Evolutionary conservation across 2,797 vertebrate species (phyloP), one percentile per base, ranked within the genome.

Genomic region (Schizopygopsis pylzovi): DNA sequence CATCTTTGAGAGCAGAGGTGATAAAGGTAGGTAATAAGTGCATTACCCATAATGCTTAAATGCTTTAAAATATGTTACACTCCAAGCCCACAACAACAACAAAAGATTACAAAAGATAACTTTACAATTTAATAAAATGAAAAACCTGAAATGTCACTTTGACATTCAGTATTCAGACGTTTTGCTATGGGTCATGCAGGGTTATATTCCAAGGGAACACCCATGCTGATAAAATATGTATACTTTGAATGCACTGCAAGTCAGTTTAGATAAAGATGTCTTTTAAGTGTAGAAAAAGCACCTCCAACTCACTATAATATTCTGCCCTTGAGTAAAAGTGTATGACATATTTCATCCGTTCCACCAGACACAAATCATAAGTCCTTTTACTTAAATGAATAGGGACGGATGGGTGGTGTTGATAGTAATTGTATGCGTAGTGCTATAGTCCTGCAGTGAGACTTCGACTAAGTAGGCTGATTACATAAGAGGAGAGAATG

Each of bases 211-310:
- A 28, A 15, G 25, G 61, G 61, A 63, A 28, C 59, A 25, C 6
- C 6, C 63, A 33, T 28, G 63, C 63, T 33, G 28, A 65, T 65
- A 33, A 65, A 65, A 65, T 65, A 65, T 65, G 63, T 33, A 65
- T 65, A 33, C 63, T 33, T 33, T 63, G 12, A 63, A 33, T 33
- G 63, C 63, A 33, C 28, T 18, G 63, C 28, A 65, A 33, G 63
- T 65, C 28, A 33, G 63, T 65, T 65, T 65, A 28, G 63, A 65
- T 65, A 65, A 65, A 65, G 63, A 13, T 65, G 63, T 33, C 63
- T 65, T 65, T 28, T 65, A 33, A 65, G 63, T 65, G 28, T 65
- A 33, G 28, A 65, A 65, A 65, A 65, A 65, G 63, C 13, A 28
- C 25, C 25, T 65, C 13, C 12, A 33, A 25, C 25, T 65, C 25